A percentile compares a stretch with the other conserved stretches of the same genome.
These are phyloP conservation scores for Drosophila quadrilineata DNA, from an alignment of 1,140 invertebrate species.

Conservation along the genomic window DNA sequence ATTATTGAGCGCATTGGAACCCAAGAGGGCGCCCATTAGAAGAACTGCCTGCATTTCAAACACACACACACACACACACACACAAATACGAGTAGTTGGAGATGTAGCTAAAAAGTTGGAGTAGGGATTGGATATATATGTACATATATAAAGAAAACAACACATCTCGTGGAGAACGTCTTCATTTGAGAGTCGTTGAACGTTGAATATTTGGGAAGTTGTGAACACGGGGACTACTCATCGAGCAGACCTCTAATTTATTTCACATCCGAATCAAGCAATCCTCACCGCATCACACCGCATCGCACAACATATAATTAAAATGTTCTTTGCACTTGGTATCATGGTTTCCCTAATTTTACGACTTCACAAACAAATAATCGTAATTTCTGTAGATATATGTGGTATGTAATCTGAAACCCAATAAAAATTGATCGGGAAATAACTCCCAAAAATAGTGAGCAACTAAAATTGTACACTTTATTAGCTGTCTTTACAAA, in stretches of 20 bases:
- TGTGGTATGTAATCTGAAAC: too few relatives aligned
- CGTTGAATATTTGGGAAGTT: slow-evolving; percentile 40
- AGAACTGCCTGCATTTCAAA: slow-evolving; percentile 46
- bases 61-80: too few relatives aligned
- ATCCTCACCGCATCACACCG: too few relatives aligned
- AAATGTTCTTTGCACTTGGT: slow-evolving; percentile 55
- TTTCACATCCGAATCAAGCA: too few relatives aligned
- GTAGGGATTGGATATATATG: too few relatives aligned
- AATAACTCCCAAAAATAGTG: too few relatives aligned
- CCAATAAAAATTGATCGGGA: not conserved
- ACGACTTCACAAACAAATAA: slow-evolving; percentile 66
- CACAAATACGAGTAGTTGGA: too few relatives aligned
- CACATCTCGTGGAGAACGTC: too few relatives aligned
- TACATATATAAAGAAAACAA: too few relatives aligned
- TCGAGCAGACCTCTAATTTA: slow-evolving; percentile 67
- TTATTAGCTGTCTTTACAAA: too few relatives aligned
- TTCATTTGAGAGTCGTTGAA: slow-evolving; percentile 36
- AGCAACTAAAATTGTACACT: too few relatives aligned
- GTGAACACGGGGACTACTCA: slow-evolving; percentile 48
- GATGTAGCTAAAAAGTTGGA: too few relatives aligned
- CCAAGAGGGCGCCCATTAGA: slow-evolving; percentile 76
- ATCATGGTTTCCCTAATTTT: slow-evolving; percentile 37
- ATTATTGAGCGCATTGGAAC: slow-evolving; percentile 75
- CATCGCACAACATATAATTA: slow-evolving; percentile 76
- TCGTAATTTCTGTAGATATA: slow-evolving; percentile 73